phyloP scores from a whole-genome alignment of 2,113 vertebrate genomes.

The Elgaria multicarinata region DNA sequence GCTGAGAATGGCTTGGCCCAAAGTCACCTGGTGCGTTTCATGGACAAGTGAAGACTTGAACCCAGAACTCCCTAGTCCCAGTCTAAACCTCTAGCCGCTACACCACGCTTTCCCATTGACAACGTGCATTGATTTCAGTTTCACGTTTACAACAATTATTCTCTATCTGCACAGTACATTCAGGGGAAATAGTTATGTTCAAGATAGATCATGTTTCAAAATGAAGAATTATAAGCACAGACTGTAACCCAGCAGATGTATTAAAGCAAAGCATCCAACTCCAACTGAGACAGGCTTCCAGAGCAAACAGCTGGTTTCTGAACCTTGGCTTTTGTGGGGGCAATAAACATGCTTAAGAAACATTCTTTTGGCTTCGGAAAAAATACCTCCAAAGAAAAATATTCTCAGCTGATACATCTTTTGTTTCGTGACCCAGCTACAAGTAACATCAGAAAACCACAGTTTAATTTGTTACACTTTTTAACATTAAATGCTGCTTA shows the following conservation, averaged over 20 bases:
- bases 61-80: too few species aligned
- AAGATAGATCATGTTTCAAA: conserved; percentile 35
- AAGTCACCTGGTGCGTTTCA: too few species aligned
- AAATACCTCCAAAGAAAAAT: neutral
- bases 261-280: conserved; percentile 22
- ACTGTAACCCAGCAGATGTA: conserved; percentile 19
- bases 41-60: too few species aligned
- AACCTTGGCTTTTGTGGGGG: conserved; percentile 15
- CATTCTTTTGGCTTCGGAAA: neutral
- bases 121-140: neutral
- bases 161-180: neutral
- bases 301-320: conserved; percentile 43
- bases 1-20: too few species aligned
- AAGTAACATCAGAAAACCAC: neutral
- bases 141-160: neutral
- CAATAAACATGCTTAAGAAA: neutral
- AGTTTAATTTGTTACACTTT: neutral
- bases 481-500: neutral
- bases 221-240: conserved; percentile 13
- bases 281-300: conserved; percentile 23
- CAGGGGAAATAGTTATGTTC: neutral
- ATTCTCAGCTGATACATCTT: conserved; percentile 2
- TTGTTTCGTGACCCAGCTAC: neutral
- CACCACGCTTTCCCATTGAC: neutral
- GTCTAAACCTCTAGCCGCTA: too few species aligned